phyloP scores from a whole-genome alignment of 2,113 vertebrate species.

The Euleptes europaea region DNA sequence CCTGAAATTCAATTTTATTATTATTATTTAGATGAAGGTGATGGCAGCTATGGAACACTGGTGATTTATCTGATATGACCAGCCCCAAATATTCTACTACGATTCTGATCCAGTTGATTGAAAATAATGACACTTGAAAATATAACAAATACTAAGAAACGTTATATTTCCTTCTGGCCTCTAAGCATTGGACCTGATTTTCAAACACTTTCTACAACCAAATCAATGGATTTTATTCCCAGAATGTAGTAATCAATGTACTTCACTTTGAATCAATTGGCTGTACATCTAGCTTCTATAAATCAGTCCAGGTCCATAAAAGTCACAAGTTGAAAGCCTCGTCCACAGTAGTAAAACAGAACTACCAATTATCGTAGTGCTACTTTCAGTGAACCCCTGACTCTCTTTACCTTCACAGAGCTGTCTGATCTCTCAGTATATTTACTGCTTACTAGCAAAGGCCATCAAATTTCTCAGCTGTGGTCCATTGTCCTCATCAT shows the following conservation, averaged over 20 bases:
- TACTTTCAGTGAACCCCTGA: background rate
- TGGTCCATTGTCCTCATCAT: background rate
- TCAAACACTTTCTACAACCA: background rate
- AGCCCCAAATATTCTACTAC: background rate
- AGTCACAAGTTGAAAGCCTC: background rate
- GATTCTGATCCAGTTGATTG: background rate
- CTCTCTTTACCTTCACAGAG: background rate
- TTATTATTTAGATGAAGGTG: too few species aligned
- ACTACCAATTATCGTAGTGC: background rate
- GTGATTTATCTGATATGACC: background rate
- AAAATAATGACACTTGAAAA: background rate
- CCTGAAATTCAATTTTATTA: background rate
- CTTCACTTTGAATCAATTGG: background rate
- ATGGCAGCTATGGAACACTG: background rate
- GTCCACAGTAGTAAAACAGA: background rate
- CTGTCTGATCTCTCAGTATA: background rate
- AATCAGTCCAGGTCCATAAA: background rate
- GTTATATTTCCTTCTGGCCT: background rate
- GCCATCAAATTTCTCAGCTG: background rate
- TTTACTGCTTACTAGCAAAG: conserved; percentile 3
- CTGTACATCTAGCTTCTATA: background rate
- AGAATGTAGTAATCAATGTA: background rate
- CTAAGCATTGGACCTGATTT: background rate
- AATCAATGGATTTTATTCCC: conserved; percentile 6
- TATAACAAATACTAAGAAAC: background rate